Conservation (phyloP, 2,113 vertebrate species). For the Melanerpes aurifrons region DNA sequence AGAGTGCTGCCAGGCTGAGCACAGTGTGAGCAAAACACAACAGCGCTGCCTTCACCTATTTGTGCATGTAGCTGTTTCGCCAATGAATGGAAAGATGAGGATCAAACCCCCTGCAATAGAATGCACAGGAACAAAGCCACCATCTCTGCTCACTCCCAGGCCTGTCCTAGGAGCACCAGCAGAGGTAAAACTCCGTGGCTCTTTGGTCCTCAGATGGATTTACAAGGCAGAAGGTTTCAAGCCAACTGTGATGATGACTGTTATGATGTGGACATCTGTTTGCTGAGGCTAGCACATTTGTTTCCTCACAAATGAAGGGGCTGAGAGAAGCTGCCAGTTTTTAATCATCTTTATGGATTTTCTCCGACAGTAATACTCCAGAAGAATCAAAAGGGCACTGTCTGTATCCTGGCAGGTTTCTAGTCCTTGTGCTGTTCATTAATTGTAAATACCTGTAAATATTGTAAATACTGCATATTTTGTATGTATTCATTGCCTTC, state of each 20-base stretch:
- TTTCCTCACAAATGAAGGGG: constrained; percentile 31
- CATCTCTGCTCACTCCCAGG: background rate
- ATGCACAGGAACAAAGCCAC: background rate
- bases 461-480: no score
- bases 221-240: background rate
- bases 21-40: background rate
- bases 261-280: constrained; percentile 41
- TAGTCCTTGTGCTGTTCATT: background rate
- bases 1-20: background rate
- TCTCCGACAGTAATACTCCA: background rate
- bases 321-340: background rate
- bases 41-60: background rate
- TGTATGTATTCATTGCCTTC: no score
- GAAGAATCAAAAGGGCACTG: background rate
- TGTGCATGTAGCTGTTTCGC: background rate
- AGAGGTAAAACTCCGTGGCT: background rate
- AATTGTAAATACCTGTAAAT: no score
- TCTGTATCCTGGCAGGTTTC: background rate
- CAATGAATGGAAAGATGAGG: background rate
- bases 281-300: constrained; percentile 28
- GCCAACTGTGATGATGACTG: constrained; percentile 10
- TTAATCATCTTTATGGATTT: constrained; percentile 8
- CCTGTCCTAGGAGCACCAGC: background rate
- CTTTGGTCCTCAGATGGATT: background rate
- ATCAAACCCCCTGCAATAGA: background rate